Evolutionary conservation across 2,888 invertebrate genomes (phyloP), one percentile per base, ranked within the genome.

Genomic region (Drosophila mimica): DNA sequence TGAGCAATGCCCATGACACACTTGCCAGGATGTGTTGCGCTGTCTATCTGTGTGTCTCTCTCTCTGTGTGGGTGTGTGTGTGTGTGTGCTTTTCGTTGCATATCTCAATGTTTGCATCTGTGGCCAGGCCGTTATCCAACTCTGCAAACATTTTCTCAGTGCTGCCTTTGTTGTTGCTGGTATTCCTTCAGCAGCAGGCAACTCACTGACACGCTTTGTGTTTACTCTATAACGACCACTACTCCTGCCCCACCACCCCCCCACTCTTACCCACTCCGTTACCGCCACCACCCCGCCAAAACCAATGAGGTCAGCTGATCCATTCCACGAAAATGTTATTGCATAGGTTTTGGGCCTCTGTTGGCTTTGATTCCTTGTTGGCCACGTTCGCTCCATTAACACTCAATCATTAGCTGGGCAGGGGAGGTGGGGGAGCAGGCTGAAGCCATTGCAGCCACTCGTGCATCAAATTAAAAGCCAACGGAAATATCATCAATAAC

Each of bases 31-130:
- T 61, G 59, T 63, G 65, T 25, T 15, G 46, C 15, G 46, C 25
- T 46, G 25, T 46, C 25, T 46, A 25, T 25, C 8, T 46, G 8
- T 46, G 25, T 46, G 4, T 13, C n/a, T n/a, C n/a, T 63, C 48
- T 60, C 30, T 60, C 40, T 56, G 25, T 51, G 46, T 54, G 36
- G 65, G 46, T 56, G 25, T 51, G 46, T 54, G 36, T 67, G 57
- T 68, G 63, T 84, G 71, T 81, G 71, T 77, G 70, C 73, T 68
- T 82, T 83, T 75, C 75, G 78, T 74, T 84, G 82, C 88, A 88
- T 88, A 86, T 86, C 85, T 80, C 88, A 72, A 78, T 86, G 86
- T 86, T 86, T 85, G 86, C 83, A 85, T 85, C 83, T 83, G 83
- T 66, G 78, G 74, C 68, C 83, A 57, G 61, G 57, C 73, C 43